Percentiles rank a stretch among this genome's conserved stretches.
phyloP scores from a whole-genome alignment of 2,797 vertebrate species.

The Brotula barbata region DNA sequence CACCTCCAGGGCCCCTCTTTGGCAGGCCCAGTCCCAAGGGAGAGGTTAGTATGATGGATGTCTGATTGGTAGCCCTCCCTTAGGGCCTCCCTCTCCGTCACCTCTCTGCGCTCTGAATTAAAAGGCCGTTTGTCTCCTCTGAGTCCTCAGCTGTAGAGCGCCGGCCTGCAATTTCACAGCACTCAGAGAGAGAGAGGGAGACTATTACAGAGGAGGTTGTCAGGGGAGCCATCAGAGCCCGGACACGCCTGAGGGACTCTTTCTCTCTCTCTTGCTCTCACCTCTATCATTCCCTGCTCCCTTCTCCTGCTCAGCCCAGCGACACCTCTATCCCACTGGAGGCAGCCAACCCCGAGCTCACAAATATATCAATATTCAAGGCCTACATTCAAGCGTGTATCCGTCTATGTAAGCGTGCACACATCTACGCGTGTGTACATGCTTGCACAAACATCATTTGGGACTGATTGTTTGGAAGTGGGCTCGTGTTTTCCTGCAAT shows the following conservation, averaged over 20 bases:
- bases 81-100: constrained; percentile 81
- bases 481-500: constrained; percentile 7
- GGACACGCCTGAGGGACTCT: constrained; percentile 76
- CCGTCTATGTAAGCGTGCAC: constrained; percentile 21
- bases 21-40: constrained; percentile 74
- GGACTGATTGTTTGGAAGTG: constrained; percentile 14
- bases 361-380: constrained; percentile 65
- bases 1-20: constrained; percentile 72
- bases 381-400: constrained; percentile 27
- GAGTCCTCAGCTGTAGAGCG: constrained; percentile 84
- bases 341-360: constrained; percentile 50
- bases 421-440: neutral
- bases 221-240: constrained; percentile 81
- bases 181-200: constrained; percentile 80
- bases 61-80: constrained; percentile 84
- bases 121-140: constrained; percentile 86
- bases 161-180: constrained; percentile 84
- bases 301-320: constrained; percentile 58
- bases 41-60: constrained; percentile 85
- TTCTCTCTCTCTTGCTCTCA: constrained; percentile 43
- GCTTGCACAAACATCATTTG: no score
- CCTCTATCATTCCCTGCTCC: constrained; percentile 61
- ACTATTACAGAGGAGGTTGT: constrained; percentile 83
- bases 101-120: constrained; percentile 83
- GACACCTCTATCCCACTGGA: constrained; percentile 70